Conservation (phyloP, 2,888 invertebrate species). For the Lepidocyrtinus sp. region DNA sequence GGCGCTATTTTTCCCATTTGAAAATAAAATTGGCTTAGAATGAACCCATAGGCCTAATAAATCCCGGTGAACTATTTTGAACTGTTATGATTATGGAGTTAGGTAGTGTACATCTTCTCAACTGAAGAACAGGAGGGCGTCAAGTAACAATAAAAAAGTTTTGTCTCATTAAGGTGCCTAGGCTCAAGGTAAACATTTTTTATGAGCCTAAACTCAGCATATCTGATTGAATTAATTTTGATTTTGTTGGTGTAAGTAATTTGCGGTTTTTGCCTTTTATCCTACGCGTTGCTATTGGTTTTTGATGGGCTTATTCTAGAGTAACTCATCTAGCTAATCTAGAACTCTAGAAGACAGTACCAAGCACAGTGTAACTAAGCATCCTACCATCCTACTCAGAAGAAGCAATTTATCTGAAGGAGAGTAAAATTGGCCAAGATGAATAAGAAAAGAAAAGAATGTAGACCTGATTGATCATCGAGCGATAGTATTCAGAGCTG, state of each 20-base stretch:
- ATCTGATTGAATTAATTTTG: constrained; percentile 6
- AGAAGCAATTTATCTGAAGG: no score
- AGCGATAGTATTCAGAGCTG: constrained; percentile 51
- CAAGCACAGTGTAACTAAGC: neutral
- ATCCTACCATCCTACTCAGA: neutral
- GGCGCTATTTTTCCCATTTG: no score
- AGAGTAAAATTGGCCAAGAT: neutral
- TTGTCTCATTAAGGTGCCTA: neutral
- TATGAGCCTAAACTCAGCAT: neutral
- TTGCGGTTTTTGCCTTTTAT: constrained; percentile 8
- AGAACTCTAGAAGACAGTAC: neutral
- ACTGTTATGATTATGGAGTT: no score
- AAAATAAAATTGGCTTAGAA: no score
- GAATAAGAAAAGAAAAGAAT: constrained; percentile 24
- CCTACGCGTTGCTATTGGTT: neutral
- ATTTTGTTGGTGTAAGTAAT: neutral
- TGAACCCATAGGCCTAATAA: no score
- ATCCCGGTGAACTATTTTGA: no score
- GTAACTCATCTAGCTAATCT: neutral
- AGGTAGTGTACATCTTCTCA: no score
- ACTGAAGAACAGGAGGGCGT: constrained; percentile 18
- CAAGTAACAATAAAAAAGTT: constrained; percentile 3
- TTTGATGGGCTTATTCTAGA: constrained; percentile 4
- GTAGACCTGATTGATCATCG: constrained; percentile 34
- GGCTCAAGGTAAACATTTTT: constrained; percentile 13